These are phyloP conservation scores for Ploceus nigricollis DNA, from an alignment of 2,113 vertebrate genomes.

Conservation along the genomic window DNA sequence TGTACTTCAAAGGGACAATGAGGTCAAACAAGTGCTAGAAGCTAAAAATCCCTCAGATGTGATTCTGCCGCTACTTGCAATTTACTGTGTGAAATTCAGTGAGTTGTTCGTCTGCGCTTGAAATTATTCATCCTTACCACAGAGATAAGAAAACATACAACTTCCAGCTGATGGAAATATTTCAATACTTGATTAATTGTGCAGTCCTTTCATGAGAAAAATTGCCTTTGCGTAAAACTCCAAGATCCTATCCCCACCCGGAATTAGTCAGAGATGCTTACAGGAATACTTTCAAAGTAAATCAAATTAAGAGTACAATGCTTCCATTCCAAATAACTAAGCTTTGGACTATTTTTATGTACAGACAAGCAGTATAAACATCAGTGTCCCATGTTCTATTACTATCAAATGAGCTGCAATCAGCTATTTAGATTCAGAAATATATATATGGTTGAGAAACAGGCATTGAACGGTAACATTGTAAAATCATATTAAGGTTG, in stretches of 20 bases:
- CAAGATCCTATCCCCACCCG: not conserved
- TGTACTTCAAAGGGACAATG: not conserved
- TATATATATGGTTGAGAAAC: not conserved
- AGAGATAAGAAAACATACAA: not conserved
- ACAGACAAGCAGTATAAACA: not conserved
- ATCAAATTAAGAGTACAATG: not conserved
- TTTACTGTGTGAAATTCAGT: not conserved
- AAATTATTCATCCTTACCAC: not conserved
- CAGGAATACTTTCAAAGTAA: not conserved
- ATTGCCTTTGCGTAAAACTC: not conserved
- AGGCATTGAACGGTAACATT: not conserved
- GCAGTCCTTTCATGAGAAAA: not conserved
- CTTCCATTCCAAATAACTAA: not conserved
- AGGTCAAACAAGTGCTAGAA: not conserved
- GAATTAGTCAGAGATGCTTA: not conserved
- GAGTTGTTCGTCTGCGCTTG: not conserved
- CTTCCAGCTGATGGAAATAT: not conserved
- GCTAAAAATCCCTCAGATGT: not conserved
- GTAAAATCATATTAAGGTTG: not conserved
- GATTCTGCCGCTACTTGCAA: not conserved
- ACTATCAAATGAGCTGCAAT: not conserved
- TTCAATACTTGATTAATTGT: not conserved
- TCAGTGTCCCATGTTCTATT: not conserved
- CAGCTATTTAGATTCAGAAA: not conserved
- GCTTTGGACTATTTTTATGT: not conserved